phyloP scores from a whole-genome alignment of 2,113 vertebrate species.

The Caranx melampygus region DNA sequence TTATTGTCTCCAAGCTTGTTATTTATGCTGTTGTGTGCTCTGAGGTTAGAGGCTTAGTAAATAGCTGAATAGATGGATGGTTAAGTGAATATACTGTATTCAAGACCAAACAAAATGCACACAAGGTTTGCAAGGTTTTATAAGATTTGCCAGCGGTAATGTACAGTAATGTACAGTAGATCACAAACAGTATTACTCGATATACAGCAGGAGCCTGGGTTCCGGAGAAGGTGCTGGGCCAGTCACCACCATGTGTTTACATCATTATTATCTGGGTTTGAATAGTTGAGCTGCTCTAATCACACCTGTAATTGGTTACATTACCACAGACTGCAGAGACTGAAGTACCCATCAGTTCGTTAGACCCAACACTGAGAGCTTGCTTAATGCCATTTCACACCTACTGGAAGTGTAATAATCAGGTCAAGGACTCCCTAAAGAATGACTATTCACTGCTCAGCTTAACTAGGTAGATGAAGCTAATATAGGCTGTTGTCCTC shows the following conservation, averaged over 20 bases:
- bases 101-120: no score
- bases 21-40: not conserved
- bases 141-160: no score
- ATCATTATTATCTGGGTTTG: not conserved
- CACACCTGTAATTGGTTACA: slow-evolving; percentile 43
- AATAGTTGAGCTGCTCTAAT: slow-evolving; percentile 27
- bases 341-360: slow-evolving; percentile 37
- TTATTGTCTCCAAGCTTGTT: no score
- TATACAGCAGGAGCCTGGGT: no score
- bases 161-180: not conserved
- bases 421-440: slow-evolving; percentile 61
- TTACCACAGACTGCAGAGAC: slow-evolving; percentile 35
- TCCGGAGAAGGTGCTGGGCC: not conserved
- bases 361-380: slow-evolving; percentile 11
- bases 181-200: not conserved
- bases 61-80: no score
- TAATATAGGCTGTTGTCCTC: slow-evolving; percentile 30
- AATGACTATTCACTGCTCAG: slow-evolving; percentile 45
- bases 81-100: no score
- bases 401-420: slow-evolving; percentile 57
- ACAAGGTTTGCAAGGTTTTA: not conserved
- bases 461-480: slow-evolving; percentile 42
- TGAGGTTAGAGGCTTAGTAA: not conserved
- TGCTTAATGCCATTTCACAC: slow-evolving; percentile 52
- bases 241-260: not conserved